phyloP scores from a whole-genome alignment of 2,888 invertebrate species.

The Brassicogethes aeneus region DNA sequence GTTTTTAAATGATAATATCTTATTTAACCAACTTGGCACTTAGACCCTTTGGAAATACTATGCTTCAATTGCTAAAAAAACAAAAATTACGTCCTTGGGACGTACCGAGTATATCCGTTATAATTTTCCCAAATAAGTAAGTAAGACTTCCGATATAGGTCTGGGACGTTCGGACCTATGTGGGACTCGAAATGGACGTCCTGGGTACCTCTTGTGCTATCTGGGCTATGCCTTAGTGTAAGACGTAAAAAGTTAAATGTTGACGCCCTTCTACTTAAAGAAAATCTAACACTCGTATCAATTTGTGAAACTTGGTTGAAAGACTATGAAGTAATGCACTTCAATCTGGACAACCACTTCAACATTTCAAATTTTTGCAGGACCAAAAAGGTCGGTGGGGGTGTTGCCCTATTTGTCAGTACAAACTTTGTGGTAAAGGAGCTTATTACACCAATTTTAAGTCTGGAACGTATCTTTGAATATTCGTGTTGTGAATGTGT shows the following conservation, averaged over 20 bases:
- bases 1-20: too few relatives aligned
- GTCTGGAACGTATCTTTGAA: not conserved
- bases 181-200: too few relatives aligned
- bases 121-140: too few relatives aligned
- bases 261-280: not conserved
- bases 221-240: too few relatives aligned
- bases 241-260: not conserved
- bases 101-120: too few relatives aligned
- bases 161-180: too few relatives aligned
- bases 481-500: not conserved
- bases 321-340: constrained; percentile 1
- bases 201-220: too few relatives aligned
- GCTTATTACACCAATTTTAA: not conserved
- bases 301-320: not conserved
- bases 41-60: too few relatives aligned
- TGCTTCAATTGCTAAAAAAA: too few relatives aligned
- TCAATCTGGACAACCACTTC: not conserved
- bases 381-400: not conserved
- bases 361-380: constrained; percentile 1
- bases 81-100: too few relatives aligned
- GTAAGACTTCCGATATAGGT: too few relatives aligned
- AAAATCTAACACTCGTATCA: not conserved
- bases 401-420: not conserved
- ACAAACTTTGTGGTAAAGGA: not conserved
- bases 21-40: too few relatives aligned